Evolutionary conservation across 2,113 vertebrate genomes (phyloP).

Genomic region (Barnardius zonarius): DNA sequence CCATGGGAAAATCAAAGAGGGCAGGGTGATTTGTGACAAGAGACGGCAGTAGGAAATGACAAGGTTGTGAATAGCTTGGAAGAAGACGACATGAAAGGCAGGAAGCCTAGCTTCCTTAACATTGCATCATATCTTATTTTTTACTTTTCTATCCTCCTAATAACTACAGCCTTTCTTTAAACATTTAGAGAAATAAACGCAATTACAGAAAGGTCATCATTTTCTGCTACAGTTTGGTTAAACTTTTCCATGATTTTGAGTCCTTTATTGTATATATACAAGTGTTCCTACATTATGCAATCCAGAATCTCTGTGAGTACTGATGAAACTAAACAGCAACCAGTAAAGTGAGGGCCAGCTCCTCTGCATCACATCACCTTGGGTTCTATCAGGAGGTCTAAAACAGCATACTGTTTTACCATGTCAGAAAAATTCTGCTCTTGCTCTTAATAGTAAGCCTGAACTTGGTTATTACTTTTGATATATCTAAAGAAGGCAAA

Average conservation of each 20-base stretch:
- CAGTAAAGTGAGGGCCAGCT: neutral
- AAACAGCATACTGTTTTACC: neutral
- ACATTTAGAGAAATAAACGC: neutral
- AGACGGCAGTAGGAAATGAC: conserved; percentile 50
- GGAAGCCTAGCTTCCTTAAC: conserved; percentile 58
- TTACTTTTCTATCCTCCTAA: neutral
- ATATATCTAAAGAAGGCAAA: neutral
- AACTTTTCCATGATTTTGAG: neutral
- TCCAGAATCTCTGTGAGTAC: neutral
- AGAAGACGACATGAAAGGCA: conserved; percentile 57
- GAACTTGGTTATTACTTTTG: neutral
- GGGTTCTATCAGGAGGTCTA: neutral
- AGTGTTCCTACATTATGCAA: neutral
- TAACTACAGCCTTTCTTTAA: neutral
- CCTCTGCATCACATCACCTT: neutral
- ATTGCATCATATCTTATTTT: conserved; percentile 58
- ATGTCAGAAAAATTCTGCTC: neutral
- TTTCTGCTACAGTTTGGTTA: neutral
- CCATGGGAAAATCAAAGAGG: conserved; percentile 45
- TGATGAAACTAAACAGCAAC: neutral
- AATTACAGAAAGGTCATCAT: neutral
- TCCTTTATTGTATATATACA: neutral
- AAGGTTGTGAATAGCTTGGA: conserved; percentile 49
- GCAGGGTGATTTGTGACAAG: conserved; percentile 31
- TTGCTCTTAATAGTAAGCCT: neutral